Conservation (phyloP, 2,113 vertebrate species). For the Hipposideros armiger region DNA sequence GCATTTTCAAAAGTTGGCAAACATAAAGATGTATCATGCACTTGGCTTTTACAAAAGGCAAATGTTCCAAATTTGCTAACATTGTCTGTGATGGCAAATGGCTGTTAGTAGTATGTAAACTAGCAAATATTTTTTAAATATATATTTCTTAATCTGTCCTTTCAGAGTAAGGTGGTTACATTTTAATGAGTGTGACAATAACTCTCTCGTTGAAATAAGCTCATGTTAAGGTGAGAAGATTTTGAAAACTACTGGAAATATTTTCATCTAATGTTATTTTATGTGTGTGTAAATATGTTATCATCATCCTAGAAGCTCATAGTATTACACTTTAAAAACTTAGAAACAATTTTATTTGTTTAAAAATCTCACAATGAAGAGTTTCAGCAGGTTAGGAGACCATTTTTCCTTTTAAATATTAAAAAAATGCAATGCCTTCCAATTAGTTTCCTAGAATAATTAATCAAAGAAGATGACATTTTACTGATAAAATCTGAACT, state of each 20-base stretch:
- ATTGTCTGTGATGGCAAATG: neutral
- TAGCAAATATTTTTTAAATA: neutral
- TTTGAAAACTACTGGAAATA: conserved; percentile 22
- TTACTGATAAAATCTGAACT: neutral
- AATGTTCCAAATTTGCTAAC: neutral
- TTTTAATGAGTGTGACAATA: neutral
- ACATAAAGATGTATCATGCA: neutral
- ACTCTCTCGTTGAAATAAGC: neutral
- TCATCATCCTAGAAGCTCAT: neutral
- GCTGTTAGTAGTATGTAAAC: neutral
- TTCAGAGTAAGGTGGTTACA: neutral
- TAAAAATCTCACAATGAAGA: neutral
- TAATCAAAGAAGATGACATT: neutral
- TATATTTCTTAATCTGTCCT: neutral
- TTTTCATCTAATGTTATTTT: neutral
- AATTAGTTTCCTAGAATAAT: neutral
- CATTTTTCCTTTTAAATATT: neutral
- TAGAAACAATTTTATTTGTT: neutral
- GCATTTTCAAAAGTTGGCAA: conserved; percentile 1
- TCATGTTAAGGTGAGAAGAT: neutral
- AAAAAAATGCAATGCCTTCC: neutral
- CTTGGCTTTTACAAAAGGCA: neutral
- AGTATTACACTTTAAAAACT: neutral
- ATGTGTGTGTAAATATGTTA: neutral
- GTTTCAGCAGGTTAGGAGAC: neutral